phyloP scores from a whole-genome alignment of 2,113 vertebrate species.

The Chionis minor region DNA sequence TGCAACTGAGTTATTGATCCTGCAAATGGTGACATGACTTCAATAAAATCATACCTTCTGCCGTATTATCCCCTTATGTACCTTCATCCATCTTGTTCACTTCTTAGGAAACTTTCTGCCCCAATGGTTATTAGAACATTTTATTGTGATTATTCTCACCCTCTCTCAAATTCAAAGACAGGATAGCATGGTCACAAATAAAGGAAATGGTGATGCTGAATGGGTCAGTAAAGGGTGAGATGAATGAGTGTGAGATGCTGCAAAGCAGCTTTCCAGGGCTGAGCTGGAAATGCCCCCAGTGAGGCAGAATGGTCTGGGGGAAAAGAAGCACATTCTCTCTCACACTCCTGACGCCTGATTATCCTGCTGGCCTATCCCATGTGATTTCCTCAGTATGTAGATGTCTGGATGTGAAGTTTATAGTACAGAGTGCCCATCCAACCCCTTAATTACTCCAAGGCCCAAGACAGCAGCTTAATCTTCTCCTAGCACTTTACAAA shows the following conservation, averaged over 20 bases:
- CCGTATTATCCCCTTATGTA: background rate
- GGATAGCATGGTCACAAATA: background rate
- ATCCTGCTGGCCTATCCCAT: background rate
- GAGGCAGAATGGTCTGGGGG: background rate
- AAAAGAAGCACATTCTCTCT: background rate
- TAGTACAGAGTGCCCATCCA: background rate
- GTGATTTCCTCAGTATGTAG: background rate
- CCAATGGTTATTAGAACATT: background rate
- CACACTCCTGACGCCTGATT: background rate
- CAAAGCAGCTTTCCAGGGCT: background rate
- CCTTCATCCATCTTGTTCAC: background rate
- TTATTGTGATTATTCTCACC: background rate
- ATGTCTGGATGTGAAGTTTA: background rate
- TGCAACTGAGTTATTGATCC: background rate
- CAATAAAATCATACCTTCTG: background rate
- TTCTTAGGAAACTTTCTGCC: background rate
- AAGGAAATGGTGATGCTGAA: background rate
- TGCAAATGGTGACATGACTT: background rate
- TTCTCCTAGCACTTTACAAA: background rate
- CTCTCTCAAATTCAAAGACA: background rate
- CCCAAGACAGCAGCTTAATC: background rate
- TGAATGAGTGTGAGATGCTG: background rate
- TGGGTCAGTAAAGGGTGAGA: background rate
- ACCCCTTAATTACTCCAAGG: background rate
- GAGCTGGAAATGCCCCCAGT: background rate